Base-by-base conservation (phyloP, 2,888 invertebrate species). In the Neoascia interrupta region DNA sequence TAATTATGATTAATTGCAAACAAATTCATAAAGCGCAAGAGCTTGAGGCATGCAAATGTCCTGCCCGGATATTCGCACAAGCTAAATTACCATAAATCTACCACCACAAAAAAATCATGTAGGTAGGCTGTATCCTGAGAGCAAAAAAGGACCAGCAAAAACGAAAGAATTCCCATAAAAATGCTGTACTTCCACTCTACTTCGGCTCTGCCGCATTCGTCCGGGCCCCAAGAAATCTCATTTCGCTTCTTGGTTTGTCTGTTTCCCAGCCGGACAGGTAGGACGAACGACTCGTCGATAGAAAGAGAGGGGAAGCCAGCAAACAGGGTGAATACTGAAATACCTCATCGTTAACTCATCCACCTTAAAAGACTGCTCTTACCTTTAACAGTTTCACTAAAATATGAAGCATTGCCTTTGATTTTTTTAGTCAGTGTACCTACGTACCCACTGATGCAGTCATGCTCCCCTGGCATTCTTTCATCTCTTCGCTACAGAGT, bases 271-370 rank as follows among this genome's bases (percentile, higher is more conserved):
- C 39, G 51, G 31, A 73, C 49, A 56, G 61, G 69, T 63, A 58
- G 73, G 66, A 66, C 37, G 72, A 60, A 36, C 53, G 41, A 47
- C n/a, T n/a, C n/a, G n/a, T n/a, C n/a, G 76, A 54, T 41, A 23
- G 56, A 54, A 43, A 36, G 49, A 66, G 37, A 70, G 37, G 39
- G 34, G 8, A 26, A 26, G 8, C 4, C 26, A 3, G 10, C 18
- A 34, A 41, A 47, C 34, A 39, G 23, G 60, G 60, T 56, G 72
- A 70, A 60, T 72, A 66, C n/a, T n/a, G n/a, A n/a, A 61, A 79
- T 61, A 73, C 56, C 73, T 73, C 76, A n/a, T 76, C 54, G 73
- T 61, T 60, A 79, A 61, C 79, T 66, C 66, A 68, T 73, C 66
- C 60, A 73, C 61, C 66, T 61, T 76, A 54, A 66, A 68, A 73